Base-by-base conservation (phyloP, 2,888 invertebrate species). In the Ephialtes manifestator region DNA sequence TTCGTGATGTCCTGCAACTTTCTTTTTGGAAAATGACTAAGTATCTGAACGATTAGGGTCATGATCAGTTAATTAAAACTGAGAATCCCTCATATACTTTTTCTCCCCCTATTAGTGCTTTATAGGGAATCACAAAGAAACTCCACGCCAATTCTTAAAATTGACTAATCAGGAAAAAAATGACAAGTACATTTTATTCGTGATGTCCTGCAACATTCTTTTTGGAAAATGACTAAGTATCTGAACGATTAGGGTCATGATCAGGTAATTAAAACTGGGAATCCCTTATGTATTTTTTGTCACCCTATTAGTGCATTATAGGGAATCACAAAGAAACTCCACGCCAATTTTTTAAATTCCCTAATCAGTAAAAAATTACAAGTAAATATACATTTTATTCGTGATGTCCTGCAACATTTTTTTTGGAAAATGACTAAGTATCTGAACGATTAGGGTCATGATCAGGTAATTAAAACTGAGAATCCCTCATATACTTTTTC, bases 81-180 rank as follows among this genome's bases (percentile, higher is more conserved):
- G n/a, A n/a, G n/a, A n/a, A n/a, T n/a, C 24, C 31, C 77, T 74
- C 24, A 67, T 39, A 7, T 24, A 46, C 18, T 46, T 51, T 39
- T 35, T n/a, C n/a, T 31, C 35, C 31, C 13, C 24, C 58, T 13
- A 58, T 58, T 24, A 28, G 28, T 58, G 7, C 20, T 11, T 28
- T 28, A 3, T 5, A 28, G 5, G 28, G 4, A 5, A 13, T 24
- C 24, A 58, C 28, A 11, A 58, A 24, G 28, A 15, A 13, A 2
- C 15, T 15, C 13, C 18, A 51, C 18, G 5, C 7, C 2, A n/a
- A 24, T 18, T 55, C 4, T 55, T 20, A 55, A 13, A 20, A 1
- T 53, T n/a, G n/a, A n/a, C n/a, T n/a, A n/a, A n/a, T n/a, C n/a
- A n/a, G n/a, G n/a, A n/a, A n/a, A n/a, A n/a, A n/a, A n/a, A n/a